Percentiles rank a stretch among this genome's conserved stretches.
Conservation (phyloP, 2,888 invertebrate genomes). For the Tetranychus piercei region DNA sequence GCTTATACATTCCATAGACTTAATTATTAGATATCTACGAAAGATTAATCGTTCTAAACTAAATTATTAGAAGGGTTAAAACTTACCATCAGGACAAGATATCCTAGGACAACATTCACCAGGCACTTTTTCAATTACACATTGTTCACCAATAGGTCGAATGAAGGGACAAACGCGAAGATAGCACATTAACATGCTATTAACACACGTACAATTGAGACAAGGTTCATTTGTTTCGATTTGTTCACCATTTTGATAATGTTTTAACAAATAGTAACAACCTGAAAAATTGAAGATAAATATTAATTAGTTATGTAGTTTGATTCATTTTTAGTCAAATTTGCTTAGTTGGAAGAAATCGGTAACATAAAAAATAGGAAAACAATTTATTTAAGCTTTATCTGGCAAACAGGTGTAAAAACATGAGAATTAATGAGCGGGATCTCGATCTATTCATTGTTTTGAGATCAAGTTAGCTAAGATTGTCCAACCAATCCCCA, state of each 20-base stretch:
- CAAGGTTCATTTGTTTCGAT: slow-evolving; percentile 88
- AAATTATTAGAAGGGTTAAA: neutral
- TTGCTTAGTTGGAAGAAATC: too few species aligned
- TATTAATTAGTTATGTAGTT: neutral
- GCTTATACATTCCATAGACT: too few species aligned
- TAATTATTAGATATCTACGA: neutral
- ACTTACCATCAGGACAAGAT: slow-evolving; percentile 47
- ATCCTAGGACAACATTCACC: slow-evolving; percentile 85
- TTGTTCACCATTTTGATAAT: slow-evolving; percentile 76
- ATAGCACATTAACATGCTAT: slow-evolving; percentile 86
- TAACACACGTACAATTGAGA: slow-evolving; percentile 84
- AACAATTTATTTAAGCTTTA: too few species aligned
- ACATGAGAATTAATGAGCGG: too few species aligned
- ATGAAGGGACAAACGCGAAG: slow-evolving; percentile 79
- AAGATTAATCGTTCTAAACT: neutral
- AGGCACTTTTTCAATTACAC: slow-evolving; percentile 66
- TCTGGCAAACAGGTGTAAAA: too few species aligned
- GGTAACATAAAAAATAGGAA: too few species aligned
- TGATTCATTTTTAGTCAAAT: too few species aligned
- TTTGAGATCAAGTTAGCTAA: too few species aligned
- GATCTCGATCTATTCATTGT: too few species aligned
- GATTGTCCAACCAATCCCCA: too few species aligned
- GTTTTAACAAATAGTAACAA: slow-evolving; percentile 83
- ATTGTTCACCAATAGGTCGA: slow-evolving; percentile 77
- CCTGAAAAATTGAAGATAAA: slow-evolving; percentile 34